Evolutionary conservation across 92 coral and sea anemone genomes (phyloP).

Genomic region (Meandrina meandrites): DNA sequence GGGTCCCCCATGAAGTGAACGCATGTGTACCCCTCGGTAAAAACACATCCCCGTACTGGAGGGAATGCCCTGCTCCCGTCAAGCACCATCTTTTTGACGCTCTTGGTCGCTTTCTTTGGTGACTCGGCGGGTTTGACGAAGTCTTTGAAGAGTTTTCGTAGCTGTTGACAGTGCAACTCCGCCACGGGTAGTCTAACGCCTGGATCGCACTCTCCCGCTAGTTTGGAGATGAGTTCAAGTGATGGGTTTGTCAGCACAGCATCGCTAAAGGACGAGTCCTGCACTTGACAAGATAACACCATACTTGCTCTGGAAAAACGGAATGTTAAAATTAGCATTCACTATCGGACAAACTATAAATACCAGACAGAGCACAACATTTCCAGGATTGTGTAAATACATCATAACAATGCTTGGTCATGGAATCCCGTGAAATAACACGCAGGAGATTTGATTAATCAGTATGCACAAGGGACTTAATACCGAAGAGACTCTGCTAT

Average conservation of each 20-base stretch:
- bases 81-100: constrained; percentile 61
- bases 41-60: constrained; percentile 90
- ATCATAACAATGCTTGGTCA: too few relatives aligned
- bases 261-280: constrained; percentile 50
- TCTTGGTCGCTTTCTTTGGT: constrained; percentile 37
- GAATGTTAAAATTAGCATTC: background rate
- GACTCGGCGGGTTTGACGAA: constrained; percentile 76
- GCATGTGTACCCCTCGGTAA: constrained; percentile 84
- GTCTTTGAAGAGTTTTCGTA: constrained; percentile 93
- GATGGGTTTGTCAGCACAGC: constrained; percentile 51
- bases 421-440: background rate
- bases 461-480: background rate
- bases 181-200: constrained; percentile 82
- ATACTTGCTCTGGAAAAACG: constrained; percentile 73
- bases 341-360: background rate
- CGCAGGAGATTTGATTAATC: background rate
- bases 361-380: background rate
- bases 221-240: constrained; percentile 47
- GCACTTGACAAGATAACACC: constrained; percentile 72
- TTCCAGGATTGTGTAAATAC: background rate
- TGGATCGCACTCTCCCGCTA: constrained; percentile 83
- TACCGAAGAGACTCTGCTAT: too few relatives aligned
- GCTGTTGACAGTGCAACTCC: constrained; percentile 85
- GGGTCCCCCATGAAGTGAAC: constrained; percentile 80
- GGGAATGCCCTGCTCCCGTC: constrained; percentile 81